These are phyloP conservation scores for Eretmochelys imbricata DNA, from an alignment of 2,113 vertebrate genomes.

Conservation along the genomic window DNA sequence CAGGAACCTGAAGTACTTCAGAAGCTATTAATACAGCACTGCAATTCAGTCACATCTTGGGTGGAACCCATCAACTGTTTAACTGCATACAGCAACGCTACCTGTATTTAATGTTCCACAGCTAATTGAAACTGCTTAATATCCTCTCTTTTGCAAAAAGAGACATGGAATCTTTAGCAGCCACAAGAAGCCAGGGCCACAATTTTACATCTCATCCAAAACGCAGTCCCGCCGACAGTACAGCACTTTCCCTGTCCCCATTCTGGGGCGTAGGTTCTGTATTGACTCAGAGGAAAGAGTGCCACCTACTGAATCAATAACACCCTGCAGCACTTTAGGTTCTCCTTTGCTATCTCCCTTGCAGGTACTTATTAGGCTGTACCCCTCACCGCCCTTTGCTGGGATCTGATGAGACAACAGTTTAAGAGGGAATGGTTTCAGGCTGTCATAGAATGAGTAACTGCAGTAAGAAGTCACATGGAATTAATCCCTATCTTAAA, in stretches of 20 bases:
- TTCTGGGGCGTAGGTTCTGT: neutral
- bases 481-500: constrained; percentile 7
- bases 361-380: neutral
- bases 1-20: neutral
- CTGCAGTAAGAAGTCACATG: neutral
- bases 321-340: neutral
- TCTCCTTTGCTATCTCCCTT: neutral
- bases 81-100: neutral
- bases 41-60: neutral
- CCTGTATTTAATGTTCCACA: constrained; percentile 34
- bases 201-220: constrained; percentile 3
- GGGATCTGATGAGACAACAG: neutral
- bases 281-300: neutral
- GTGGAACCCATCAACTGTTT: neutral
- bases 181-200: neutral
- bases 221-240: neutral
- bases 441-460: constrained; percentile 8
- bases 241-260: neutral
- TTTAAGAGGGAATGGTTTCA: constrained; percentile 14
- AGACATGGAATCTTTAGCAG: neutral
- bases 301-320: neutral
- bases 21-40: neutral
- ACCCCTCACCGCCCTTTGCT: neutral
- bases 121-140: constrained; percentile 28
- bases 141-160: neutral